Conservation (phyloP, 2,888 invertebrate genomes). For the Lithosia quadra region DNA sequence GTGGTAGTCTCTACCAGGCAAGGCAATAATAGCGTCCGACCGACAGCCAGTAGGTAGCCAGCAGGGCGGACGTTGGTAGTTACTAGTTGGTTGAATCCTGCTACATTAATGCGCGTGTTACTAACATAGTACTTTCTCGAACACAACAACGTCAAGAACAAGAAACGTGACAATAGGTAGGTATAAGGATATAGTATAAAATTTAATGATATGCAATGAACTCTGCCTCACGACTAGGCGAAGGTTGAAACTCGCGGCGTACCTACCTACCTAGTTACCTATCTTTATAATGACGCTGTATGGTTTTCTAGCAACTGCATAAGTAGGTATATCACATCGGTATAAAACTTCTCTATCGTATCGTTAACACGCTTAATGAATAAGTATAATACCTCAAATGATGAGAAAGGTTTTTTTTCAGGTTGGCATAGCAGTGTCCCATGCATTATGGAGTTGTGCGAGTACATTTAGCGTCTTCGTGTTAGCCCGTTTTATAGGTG, state of each 20-base stretch:
- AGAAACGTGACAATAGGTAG: not conserved
- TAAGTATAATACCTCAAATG: not conserved
- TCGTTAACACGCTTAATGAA: no score
- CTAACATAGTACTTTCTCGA: not conserved
- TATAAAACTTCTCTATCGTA: no score
- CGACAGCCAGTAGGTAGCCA: not conserved
- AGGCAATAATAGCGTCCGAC: not conserved
- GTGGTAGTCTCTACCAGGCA: no score
- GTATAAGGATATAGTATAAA: no score
- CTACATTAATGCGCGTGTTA: not conserved
- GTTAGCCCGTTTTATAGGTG: constrained; percentile 96
- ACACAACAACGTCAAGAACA: not conserved
- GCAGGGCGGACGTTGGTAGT: not conserved
- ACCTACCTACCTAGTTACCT: no score
- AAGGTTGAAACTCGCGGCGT: not conserved
- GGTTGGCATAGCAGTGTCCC: constrained; percentile 95
- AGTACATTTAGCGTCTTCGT: constrained; percentile 96
- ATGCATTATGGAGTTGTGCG: constrained; percentile 96
- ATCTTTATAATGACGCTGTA: no score
- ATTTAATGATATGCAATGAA: not conserved
- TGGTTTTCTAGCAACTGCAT: no score
- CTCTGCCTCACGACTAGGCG: not conserved
- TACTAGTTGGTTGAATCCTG: not conserved
- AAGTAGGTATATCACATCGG: no score
- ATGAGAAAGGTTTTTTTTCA: constrained; percentile 64